Percentiles rank a stretch among this genome's conserved stretches.
These are phyloP conservation scores for Hylaeus volcanicus DNA, from an alignment of 1,140 invertebrate species.

Conservation along the genomic window DNA sequence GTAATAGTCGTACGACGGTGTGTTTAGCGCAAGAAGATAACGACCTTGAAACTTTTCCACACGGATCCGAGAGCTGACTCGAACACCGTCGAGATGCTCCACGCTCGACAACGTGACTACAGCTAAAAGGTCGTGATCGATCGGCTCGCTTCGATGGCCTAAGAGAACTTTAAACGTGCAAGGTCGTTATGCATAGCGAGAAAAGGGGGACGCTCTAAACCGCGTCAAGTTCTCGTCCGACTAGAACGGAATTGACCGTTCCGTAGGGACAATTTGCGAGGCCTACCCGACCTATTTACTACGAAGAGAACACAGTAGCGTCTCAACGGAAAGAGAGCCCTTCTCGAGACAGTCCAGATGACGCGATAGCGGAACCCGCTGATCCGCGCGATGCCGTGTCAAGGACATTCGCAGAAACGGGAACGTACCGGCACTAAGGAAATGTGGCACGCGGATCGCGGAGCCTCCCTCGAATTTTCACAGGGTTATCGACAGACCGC, in stretches of 20 bases:
- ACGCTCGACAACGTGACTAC: conserved; percentile 46
- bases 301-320: neutral
- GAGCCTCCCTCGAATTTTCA: neutral
- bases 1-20: neutral
- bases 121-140: conserved; percentile 62
- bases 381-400: conserved; percentile 40
- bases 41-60: conserved; percentile 39
- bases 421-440: conserved; percentile 8
- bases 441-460: conserved; percentile 13
- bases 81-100: conserved; percentile 40
- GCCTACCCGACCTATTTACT: conserved; percentile 7
- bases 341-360: conserved; percentile 18
- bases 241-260: neutral
- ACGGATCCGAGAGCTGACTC: conserved; percentile 22
- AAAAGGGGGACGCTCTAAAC: conserved; percentile 40
- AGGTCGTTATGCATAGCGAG: conserved; percentile 59
- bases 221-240: conserved; percentile 2
- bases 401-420: conserved; percentile 8
- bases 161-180: conserved; percentile 59
- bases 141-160: conserved; percentile 61
- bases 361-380: conserved; percentile 34
- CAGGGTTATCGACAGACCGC: conserved; percentile 11
- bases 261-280: conserved; percentile 3
- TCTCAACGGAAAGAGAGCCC: conserved; percentile 8
- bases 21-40: conserved; percentile 28